Conservation (phyloP, 1,140 invertebrate genomes). For the Caerostris extrusa region DNA sequence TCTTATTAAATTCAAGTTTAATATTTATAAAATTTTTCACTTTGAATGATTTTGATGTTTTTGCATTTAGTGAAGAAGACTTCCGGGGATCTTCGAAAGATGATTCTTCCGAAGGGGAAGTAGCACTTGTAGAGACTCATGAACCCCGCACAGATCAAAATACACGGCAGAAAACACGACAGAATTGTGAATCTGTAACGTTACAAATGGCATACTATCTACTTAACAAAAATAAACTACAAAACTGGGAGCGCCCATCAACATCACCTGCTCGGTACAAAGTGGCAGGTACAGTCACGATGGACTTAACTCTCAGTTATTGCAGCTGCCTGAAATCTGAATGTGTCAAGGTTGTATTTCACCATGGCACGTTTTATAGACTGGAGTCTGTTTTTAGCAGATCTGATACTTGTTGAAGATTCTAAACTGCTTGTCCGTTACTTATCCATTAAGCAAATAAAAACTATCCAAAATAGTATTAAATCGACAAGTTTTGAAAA, state of each 20-base stretch:
- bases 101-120: conserved; percentile 24
- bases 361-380: background rate
- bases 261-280: background rate
- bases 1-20: too few species aligned
- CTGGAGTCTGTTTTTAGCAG: background rate
- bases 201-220: conserved; percentile 29
- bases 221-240: background rate
- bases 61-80: conserved; percentile 37
- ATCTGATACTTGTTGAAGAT: background rate
- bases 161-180: conserved; percentile 71
- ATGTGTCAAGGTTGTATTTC: background rate
- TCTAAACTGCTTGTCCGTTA: background rate
- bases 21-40: too few species aligned
- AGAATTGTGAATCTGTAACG: conserved; percentile 49
- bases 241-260: background rate
- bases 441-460: background rate
- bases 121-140: conserved; percentile 72
- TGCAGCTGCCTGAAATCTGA: background rate
- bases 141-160: conserved; percentile 65
- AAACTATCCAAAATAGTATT: background rate
- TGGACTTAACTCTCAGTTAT: background rate
- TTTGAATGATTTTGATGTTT: background rate
- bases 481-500: background rate
- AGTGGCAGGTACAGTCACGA: background rate
- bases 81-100: conserved; percentile 39